Evolutionary conservation across 2,888 invertebrate species (phyloP), one percentile per base, ranked within the genome.

Genomic region (Ophion ellenae): DNA sequence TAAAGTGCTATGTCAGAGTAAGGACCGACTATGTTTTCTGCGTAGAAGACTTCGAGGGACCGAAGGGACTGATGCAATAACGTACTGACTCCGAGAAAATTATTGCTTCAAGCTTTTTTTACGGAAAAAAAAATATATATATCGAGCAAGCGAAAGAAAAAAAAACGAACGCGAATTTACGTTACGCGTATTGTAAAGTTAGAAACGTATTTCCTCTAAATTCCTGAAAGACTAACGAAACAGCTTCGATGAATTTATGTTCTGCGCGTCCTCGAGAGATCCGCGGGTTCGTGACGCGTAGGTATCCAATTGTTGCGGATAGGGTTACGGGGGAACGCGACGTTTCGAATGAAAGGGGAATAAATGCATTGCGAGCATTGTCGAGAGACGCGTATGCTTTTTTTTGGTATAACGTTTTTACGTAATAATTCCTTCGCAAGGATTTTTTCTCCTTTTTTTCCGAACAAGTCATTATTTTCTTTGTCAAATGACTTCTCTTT

Each of bases 31-130:
- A 36, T 17, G 10, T 28, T 78, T 78, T n/a, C 45, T 36, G n/a
- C 4, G 10, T 80, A 78, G 76, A 80, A 83, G 59, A 86, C 83
- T 83, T 81, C 77, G 86, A 86, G 86, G 86, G 86, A 86, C 83
- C 83, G 86, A 86, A 86, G 85, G 85, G 85, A 83, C 85, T 86
- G 85, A 86, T 81, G 86, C 86, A 86, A 86, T 86, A 86, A 86
- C 80, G 77, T 86, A 86, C 83, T 78, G 86, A 86, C 73, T 75
- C 77, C 66, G 74, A 81, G n/a, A 85, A 85, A 81, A 61, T 74
- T 57, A 83, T 14, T n/a, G 85, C 77, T 80, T 67, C 74, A 86
- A 83, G 83, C 83, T 83, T 86, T 86, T 86, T 47, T 53, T 53
- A 11, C 11, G 11, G 14, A 53, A 53, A 53, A 53, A 53, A 2